phyloP scores from a whole-genome alignment of 2,113 vertebrate species.

The Anser cygnoides region DNA sequence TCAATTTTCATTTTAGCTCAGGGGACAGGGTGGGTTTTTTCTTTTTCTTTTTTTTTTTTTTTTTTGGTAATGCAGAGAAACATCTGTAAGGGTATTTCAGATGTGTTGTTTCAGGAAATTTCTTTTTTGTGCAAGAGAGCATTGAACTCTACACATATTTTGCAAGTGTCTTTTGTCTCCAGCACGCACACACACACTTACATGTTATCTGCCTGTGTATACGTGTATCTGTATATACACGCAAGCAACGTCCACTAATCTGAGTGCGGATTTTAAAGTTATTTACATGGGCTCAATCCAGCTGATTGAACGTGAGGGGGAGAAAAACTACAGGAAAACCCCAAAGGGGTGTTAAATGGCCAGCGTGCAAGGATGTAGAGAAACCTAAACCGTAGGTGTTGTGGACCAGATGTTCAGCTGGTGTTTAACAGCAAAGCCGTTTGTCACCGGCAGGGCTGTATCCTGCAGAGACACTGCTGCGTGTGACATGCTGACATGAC shows the following conservation, averaged over 20 bases:
- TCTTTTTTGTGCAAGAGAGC: slow-evolving; percentile 45
- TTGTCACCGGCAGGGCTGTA: neutral
- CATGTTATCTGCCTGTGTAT: neutral
- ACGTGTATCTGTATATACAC: too few species aligned
- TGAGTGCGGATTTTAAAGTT: neutral
- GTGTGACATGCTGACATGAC: neutral
- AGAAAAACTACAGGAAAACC: neutral
- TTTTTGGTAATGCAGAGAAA: slow-evolving; percentile 64
- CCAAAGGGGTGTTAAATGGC: neutral
- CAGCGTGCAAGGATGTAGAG: neutral
- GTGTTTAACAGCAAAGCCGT: neutral
- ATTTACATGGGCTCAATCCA: neutral
- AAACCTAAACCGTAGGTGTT: neutral
- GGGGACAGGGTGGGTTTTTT: neutral
- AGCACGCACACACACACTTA: neutral
- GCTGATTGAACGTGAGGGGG: neutral
- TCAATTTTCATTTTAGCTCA: slow-evolving; percentile 80
- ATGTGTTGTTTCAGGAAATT: slow-evolving; percentile 74
- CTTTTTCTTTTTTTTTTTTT: too few species aligned
- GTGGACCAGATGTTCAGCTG: neutral
- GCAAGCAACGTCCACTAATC: neutral
- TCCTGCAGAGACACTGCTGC: neutral
- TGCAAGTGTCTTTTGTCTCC: slow-evolving; percentile 22
- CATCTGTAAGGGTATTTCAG: slow-evolving; percentile 71
- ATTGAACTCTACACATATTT: slow-evolving; percentile 28